Evolutionary conservation across 2,888 invertebrate species (phyloP).

Genomic region (Diogma glabrata): DNA sequence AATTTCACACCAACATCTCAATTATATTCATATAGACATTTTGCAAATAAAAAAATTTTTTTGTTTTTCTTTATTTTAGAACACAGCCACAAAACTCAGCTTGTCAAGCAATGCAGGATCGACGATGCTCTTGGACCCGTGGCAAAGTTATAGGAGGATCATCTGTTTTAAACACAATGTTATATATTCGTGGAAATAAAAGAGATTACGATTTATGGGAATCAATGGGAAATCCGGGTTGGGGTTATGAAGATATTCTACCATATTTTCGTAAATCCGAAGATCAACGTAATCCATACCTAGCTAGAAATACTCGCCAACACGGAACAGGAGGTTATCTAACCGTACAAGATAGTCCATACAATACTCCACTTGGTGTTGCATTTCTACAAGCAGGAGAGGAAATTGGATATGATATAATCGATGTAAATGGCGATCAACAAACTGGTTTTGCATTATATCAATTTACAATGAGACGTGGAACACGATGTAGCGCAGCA

Average conservation of each 20-base stretch:
- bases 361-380: conserved; percentile 63
- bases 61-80: conserved; percentile 42
- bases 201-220: conserved; percentile 85
- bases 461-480: conserved; percentile 81
- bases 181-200: conserved; percentile 79
- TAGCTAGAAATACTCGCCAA: conserved; percentile 59
- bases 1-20: too few relatives aligned
- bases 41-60: too few relatives aligned
- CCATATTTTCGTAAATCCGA: conserved; percentile 78
- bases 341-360: conserved; percentile 35
- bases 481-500: conserved; percentile 69
- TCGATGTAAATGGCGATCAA: conserved; percentile 74
- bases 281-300: conserved; percentile 79
- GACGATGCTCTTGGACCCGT: conserved; percentile 78
- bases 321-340: conserved; percentile 46
- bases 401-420: conserved; percentile 80
- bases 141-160: conserved; percentile 84
- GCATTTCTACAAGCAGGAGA: conserved; percentile 83
- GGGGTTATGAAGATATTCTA: conserved; percentile 72
- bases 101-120: conserved; percentile 76
- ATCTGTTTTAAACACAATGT: conserved; percentile 81
- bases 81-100: conserved; percentile 74
- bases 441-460: conserved; percentile 81
- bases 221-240: conserved; percentile 71
- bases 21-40: too few relatives aligned